Evolutionary conservation across 2,888 invertebrate species (phyloP).

Genomic region (Machimus rusticus): DNA sequence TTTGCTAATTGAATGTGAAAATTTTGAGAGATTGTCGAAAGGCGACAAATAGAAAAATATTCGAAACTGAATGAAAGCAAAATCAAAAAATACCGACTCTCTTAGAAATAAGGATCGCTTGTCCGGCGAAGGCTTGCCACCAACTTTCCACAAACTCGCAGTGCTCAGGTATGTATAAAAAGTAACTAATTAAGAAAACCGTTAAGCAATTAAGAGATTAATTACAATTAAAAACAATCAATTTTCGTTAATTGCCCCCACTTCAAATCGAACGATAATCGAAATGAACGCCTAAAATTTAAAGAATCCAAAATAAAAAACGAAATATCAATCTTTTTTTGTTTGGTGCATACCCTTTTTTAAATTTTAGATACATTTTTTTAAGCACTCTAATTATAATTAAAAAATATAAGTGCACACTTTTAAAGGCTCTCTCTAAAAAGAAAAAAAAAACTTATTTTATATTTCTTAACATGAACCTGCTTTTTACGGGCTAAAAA

Average conservation of each 20-base stretch:
- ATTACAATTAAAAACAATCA: too few relatives aligned
- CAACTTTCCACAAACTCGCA: constrained; percentile 78
- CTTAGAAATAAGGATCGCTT: constrained; percentile 78
- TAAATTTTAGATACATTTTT: too few relatives aligned
- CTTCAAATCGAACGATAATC: too few relatives aligned
- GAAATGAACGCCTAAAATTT: too few relatives aligned
- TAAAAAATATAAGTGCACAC: too few relatives aligned
- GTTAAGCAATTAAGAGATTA: neutral
- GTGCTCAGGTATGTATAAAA: constrained; percentile 70
- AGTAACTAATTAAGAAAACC: neutral
- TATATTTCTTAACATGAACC: neutral
- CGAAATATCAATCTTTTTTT: too few relatives aligned
- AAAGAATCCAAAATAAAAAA: too few relatives aligned
- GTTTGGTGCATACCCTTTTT: too few relatives aligned
- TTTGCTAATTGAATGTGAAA: neutral
- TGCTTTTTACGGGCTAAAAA: neutral
- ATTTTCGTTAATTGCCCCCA: too few relatives aligned
- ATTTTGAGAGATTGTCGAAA: neutral
- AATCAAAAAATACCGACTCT: constrained; percentile 42
- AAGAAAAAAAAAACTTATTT: too few relatives aligned
- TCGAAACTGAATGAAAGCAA: constrained; percentile 23
- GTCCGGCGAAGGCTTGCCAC: constrained; percentile 78
- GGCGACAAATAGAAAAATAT: neutral
- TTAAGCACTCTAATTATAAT: too few relatives aligned
- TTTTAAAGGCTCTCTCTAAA: too few relatives aligned